Percentiles rank a stretch among this genome's conserved stretches.
These are phyloP conservation scores for Petrolisthes cinctipes DNA, from an alignment of 2,888 invertebrate species.

Conservation along the genomic window DNA sequence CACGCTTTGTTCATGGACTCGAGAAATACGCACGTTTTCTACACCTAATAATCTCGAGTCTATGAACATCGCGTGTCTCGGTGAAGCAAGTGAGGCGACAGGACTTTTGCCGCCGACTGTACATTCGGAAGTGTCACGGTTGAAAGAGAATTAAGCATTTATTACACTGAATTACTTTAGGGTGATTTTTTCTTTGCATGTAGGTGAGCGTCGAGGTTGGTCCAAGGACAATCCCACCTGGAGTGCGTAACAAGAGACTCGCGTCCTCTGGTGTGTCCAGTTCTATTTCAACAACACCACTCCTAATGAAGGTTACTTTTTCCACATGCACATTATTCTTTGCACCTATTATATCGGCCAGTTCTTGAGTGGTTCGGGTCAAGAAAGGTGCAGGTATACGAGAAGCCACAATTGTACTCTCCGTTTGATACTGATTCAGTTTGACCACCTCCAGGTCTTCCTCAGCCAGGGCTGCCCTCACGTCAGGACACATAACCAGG, in stretches of 20 bases:
- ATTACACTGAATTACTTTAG: slow-evolving; percentile 2
- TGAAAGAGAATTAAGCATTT: neutral
- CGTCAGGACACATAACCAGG: neutral
- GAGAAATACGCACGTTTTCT: no score
- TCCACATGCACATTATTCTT: neutral
- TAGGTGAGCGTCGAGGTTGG: neutral
- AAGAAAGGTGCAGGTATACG: slow-evolving; percentile 4
- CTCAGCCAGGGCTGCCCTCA: slow-evolving; percentile 15
- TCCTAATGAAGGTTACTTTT: neutral
- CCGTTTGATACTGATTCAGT: neutral
- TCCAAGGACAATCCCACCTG: slow-evolving; percentile 5
- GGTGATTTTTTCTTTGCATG: neutral
- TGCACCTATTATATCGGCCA: neutral
- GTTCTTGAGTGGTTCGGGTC: neutral
- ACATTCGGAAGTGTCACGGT: neutral
- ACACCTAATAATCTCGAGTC: no score
- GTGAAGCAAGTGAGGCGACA: no score
- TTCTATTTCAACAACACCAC: neutral
- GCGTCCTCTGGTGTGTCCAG: slow-evolving; percentile 17
- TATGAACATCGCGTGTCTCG: no score
- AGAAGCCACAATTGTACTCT: slow-evolving; percentile 9
- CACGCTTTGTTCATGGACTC: no score
- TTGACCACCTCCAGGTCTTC: slow-evolving; percentile 4
- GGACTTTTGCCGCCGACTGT: no score
- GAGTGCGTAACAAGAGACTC: neutral